Base-by-base conservation (phyloP, 2,888 invertebrate species). In the Cantharis nigra region DNA sequence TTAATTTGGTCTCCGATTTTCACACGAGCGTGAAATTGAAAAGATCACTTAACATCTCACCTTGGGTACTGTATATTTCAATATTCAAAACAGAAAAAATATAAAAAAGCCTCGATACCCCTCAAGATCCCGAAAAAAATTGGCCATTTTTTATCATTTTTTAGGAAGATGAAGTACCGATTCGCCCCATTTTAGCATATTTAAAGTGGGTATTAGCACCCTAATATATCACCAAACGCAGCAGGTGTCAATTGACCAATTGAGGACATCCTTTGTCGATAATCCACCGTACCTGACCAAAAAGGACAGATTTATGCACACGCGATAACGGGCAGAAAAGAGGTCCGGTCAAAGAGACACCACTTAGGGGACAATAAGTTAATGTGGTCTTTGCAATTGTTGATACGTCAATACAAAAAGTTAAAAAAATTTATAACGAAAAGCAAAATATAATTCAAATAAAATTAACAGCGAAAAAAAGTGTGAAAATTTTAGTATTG, bases 331-430 rank as follows among this genome's bases (percentile, higher is more conserved):
- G 63, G 28, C 28, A 30, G 64, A 63, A 63, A 75, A 76, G 74
- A 62, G 71, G 70, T n/a, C 49, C 62, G 79, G 78, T 74, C 72
- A 76, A 74, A 73, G 75, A 72, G 76, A 72, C 65, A 64, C 80
- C 71, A 75, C 70, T 74, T 71, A 70, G 79, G 75, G 77, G 80
- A 80, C 80, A 80, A 80, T 80, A 72, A 76, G 76, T 73, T 80
- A 77, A 79, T 80, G 80, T 78, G 80, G 80, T 72, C 73, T 30
- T 13, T 63, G 73, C 79, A 63, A 71, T 80, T 79, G 77, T 79
- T 23, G 49, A 64, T 28, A 70, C 75, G 80, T 80, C 80, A 80
- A 75, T 78, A 79, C 80, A 79, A 64, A 65, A 72, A 74, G 78
- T 78, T 72, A n/a, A 28, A 67, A n/a, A 67, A 30, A 20, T 30